Base-by-base conservation (phyloP, 1,140 invertebrate species). In the Dolichoris vasculosae region DNA sequence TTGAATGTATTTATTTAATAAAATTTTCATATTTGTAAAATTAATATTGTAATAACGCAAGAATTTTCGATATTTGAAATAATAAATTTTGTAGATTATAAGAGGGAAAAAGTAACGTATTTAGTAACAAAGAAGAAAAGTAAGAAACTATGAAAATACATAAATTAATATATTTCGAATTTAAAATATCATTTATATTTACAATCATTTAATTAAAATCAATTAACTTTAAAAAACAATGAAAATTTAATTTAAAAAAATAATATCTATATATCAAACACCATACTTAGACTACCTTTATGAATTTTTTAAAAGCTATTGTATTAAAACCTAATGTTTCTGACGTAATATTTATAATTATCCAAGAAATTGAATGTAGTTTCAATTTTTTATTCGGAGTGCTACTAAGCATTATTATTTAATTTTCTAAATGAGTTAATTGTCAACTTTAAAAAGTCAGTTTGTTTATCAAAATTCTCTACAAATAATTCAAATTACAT, bases 261-360 rank as follows among this genome's bases (percentile, higher is more conserved):
- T n/a, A 67, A 67, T 13, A 30, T 32, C 63, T 67, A 67, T 35
- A 32, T 23, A 9, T 35, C 9, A 67, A 67, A 35, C 8, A 3
- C 63, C 15, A 67, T 67, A 67, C 13, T 67, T 32, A 35, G 63
- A 67, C 13, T 59, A 64, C 26, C 26, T 4, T 30, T 64, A 35
- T 43, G 20, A 73, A 73, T 26, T 9, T 40, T 11, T n/a, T 2
- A n/a, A 43, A n/a, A 73, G 43, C 20, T 73, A 73, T 43, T 43
- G 40, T 43, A 23, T 40, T 43, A 43, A 32, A 40, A n/a, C 11
- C 1, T n/a, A 40, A n/a, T n/a, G 26, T 20, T 32, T 26, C 38
- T 73, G 69, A 73, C 13, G 69, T 32, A 73, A 73, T 73, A 43
- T n/a, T 69, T 69, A 69, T 69, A 69, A 69, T 69, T 69, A 69